Evolutionary conservation across 2,113 vertebrate genomes (phyloP).

Genomic region (Acrocephalus kingi): DNA sequence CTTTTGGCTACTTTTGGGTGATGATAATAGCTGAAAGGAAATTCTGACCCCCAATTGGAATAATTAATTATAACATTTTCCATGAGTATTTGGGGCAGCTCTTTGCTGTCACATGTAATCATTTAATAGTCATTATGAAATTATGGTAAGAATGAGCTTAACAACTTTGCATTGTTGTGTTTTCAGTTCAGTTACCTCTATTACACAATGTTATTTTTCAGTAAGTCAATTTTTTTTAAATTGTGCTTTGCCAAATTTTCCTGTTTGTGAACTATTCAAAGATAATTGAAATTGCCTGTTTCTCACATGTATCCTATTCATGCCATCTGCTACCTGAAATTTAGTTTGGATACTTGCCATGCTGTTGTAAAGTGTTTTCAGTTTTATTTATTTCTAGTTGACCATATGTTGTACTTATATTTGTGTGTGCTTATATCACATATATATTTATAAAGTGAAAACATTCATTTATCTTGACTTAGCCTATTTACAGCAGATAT

Average conservation of each 20-base stretch:
- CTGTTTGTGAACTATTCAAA: conserved; percentile 65
- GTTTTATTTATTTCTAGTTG: conserved; percentile 64
- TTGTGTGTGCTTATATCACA: neutral
- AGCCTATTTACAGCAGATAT: neutral
- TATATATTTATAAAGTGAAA: neutral
- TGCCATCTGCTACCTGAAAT: conserved; percentile 70
- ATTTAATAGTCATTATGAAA: conserved; percentile 55
- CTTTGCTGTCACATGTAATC: conserved; percentile 25
- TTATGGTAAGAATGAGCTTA: conserved; percentile 35
- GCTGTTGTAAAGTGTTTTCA: conserved; percentile 53
- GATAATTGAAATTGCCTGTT: conserved; percentile 67
- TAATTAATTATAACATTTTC: conserved; percentile 44
- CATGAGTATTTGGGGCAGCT: conserved; percentile 32
- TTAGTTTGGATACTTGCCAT: conserved; percentile 68
- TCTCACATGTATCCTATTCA: conserved; percentile 64
- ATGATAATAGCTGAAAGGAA: neutral
- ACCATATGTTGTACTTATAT: conserved; percentile 61
- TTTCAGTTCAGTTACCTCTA: conserved; percentile 48
- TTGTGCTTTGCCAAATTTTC: conserved; percentile 53
- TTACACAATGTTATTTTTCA: conserved; percentile 44
- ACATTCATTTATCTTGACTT: conserved; percentile 25
- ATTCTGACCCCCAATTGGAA: neutral
- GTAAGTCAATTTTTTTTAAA: conserved; percentile 24
- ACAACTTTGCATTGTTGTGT: conserved; percentile 34
- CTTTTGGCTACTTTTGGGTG: neutral